Conservation (phyloP, 2,113 vertebrate species). For the Lasiurus borealis region DNA sequence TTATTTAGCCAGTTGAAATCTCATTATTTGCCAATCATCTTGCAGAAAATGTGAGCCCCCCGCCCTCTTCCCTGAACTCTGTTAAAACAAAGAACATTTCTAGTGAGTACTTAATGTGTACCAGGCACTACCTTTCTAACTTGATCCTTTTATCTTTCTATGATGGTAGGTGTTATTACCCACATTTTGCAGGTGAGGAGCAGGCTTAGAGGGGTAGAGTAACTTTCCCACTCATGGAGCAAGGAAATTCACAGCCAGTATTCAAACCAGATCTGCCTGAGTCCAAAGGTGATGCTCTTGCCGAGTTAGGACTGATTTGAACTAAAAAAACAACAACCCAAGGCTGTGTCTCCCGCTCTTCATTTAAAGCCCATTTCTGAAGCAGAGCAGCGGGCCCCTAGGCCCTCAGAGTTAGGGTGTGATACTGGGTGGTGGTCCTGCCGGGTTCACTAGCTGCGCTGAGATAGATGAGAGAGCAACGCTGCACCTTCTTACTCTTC, state of each 20-base stretch:
- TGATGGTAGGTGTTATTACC: background rate
- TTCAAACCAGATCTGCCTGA: conserved; percentile 12
- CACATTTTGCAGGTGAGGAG: background rate
- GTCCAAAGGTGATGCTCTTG: background rate
- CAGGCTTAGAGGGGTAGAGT: background rate
- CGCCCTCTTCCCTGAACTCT: background rate
- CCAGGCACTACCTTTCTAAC: background rate
- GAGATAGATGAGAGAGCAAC: background rate
- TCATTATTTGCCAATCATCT: background rate
- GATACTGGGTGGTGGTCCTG: background rate
- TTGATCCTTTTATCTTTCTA: background rate
- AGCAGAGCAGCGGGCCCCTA: background rate
- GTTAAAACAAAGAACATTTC: conserved; percentile 26
- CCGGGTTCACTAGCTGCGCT: background rate
- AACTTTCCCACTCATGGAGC: background rate
- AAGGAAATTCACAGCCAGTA: background rate
- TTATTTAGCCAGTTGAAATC: background rate
- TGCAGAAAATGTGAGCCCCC: background rate
- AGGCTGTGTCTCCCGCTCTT: background rate
- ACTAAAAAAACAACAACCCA: background rate
- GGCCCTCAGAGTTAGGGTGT: background rate
- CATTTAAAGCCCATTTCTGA: conserved; percentile 32
- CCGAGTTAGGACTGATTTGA: conserved; percentile 14
- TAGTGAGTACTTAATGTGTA: background rate
- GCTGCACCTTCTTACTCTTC: background rate